phyloP scores from a whole-genome alignment of 2,888 invertebrate genomes.

The Diplazon laetatorius region DNA sequence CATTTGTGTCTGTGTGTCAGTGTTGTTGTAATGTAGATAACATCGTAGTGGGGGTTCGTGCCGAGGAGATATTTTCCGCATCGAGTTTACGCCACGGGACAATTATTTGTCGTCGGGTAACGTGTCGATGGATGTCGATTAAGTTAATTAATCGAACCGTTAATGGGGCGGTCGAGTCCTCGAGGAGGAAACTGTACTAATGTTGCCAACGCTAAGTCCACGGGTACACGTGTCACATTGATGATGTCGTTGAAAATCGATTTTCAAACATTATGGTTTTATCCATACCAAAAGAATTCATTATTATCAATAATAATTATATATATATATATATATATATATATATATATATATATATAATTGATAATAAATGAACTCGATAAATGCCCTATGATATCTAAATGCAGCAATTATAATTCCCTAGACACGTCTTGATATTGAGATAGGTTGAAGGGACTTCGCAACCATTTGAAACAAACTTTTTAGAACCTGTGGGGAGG shows the following conservation, averaged over 20 bases:
- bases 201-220: not conserved
- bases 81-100: conserved; percentile 12
- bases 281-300: not conserved
- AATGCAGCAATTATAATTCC: too few species aligned
- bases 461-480: too few species aligned
- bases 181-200: conserved; percentile 3
- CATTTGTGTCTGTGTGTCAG: too few species aligned
- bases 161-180: conserved; percentile 38
- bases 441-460: too few species aligned
- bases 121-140: conserved; percentile 46
- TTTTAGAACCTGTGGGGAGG: too few species aligned
- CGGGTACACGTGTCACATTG: not conserved
- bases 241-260: not conserved
- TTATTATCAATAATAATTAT: not conserved
- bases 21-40: conserved; percentile 14
- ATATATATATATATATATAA: too few species aligned
- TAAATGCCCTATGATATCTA: too few species aligned
- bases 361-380: too few species aligned
- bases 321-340: not conserved
- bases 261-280: not conserved
- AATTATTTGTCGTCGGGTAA: conserved; percentile 49
- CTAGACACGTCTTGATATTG: too few species aligned
- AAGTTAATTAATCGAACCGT: conserved; percentile 62
- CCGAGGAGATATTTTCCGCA: conserved; percentile 20
- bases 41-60: too few species aligned